A percentile compares a stretch with the other conserved stretches of the same genome.
These are phyloP conservation scores for Todiramphus chloris DNA, from an alignment of 2,113 vertebrate genomes.

Conservation along the genomic window DNA sequence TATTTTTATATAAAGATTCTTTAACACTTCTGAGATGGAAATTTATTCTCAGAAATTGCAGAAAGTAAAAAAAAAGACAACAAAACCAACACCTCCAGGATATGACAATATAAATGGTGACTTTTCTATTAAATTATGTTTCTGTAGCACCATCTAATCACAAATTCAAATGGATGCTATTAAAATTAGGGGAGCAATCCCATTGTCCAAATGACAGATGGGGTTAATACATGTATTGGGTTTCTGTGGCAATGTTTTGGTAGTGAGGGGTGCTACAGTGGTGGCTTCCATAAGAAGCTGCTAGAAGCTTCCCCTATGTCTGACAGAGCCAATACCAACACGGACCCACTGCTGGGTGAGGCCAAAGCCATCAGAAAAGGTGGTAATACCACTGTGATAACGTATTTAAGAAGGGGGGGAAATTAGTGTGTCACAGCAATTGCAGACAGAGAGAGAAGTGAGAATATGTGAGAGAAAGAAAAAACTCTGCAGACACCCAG, in stretches of 20 bases:
- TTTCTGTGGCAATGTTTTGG: background rate
- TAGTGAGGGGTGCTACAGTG: background rate
- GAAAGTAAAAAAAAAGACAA: background rate
- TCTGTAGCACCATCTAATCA: background rate
- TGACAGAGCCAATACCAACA: background rate
- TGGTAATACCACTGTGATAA: too few species aligned
- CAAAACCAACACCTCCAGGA: background rate
- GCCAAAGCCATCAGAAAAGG: background rate
- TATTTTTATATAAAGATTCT: background rate
- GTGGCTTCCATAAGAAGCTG: background rate
- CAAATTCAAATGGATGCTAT: background rate
- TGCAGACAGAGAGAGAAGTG: background rate
- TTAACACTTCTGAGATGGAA: background rate
- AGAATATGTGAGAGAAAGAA: background rate
- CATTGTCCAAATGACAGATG: background rate
- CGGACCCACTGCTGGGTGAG: background rate
- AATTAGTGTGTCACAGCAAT: background rate
- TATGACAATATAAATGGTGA: background rate
- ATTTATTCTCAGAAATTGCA: background rate
- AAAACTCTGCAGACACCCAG: background rate
- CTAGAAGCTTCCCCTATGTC: background rate
- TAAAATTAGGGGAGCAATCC: background rate
- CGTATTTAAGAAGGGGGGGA: background rate
- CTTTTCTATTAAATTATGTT: background rate
- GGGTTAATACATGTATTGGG: background rate